Evolutionary conservation across 2,888 invertebrate genomes (phyloP).

Genomic region (Cosmopolites sordidus): DNA sequence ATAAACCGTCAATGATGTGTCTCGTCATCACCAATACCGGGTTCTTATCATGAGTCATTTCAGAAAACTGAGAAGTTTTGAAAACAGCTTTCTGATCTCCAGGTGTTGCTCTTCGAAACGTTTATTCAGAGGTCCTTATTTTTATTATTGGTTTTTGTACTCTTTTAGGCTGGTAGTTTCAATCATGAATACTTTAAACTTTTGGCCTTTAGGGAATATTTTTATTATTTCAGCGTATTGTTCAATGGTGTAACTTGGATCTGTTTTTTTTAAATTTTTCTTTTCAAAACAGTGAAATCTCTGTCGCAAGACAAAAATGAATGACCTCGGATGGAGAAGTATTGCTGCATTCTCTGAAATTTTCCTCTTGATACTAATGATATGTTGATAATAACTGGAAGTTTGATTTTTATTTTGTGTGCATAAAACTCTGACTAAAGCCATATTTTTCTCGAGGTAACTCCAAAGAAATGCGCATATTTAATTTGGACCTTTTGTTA

Average conservation of each 20-base stretch:
- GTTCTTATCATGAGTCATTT: too few species aligned
- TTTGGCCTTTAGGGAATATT: too few species aligned
- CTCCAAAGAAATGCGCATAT: not conserved
- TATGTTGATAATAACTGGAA: conserved; percentile 6
- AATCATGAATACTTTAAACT: too few species aligned
- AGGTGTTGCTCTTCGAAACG: not conserved
- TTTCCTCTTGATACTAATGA: conserved; percentile 6
- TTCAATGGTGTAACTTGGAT: conserved; percentile 12
- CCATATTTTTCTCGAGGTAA: not conserved
- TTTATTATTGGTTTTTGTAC: too few species aligned
- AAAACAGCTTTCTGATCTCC: not conserved
- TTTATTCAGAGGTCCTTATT: not conserved
- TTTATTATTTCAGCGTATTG: too few species aligned
- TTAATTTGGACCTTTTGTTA: not conserved
- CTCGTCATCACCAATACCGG: not conserved
- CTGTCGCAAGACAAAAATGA: conserved; percentile 14
- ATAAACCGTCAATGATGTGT: not conserved
- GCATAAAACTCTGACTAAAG: not conserved
- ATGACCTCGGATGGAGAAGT: conserved; percentile 16
- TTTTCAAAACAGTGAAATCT: conserved; percentile 24
- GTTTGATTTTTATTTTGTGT: not conserved
- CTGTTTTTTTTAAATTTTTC: conserved; percentile 5
- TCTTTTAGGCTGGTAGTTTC: too few species aligned
- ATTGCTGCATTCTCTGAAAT: conserved; percentile 13
- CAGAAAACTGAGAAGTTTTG: too few species aligned